These are phyloP conservation scores for Nemotelus pantherinus DNA, from an alignment of 2,888 invertebrate genomes.

Conservation along the genomic window DNA sequence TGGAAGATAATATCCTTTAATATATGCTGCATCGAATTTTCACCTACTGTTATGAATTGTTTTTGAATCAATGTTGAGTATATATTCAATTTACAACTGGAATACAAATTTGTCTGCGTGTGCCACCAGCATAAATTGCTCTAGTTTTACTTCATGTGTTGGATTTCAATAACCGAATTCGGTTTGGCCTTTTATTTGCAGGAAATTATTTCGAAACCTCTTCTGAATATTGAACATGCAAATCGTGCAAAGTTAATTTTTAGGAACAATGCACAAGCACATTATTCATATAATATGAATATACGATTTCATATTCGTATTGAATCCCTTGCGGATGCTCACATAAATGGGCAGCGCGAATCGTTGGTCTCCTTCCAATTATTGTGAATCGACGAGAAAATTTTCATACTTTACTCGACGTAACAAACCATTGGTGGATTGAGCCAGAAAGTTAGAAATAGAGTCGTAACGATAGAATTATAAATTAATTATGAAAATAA, in stretches of 20 bases:
- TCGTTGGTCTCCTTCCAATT: no score
- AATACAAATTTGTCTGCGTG: background rate
- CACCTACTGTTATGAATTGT: no score
- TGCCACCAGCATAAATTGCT: background rate
- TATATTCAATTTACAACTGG: no score
- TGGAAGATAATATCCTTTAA: no score
- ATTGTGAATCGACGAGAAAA: background rate
- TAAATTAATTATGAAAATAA: constrained; percentile 38
- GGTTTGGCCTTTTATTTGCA: constrained; percentile 34
- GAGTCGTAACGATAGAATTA: constrained; percentile 16
- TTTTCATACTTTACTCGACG: constrained; percentile 8
- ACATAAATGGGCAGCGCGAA: no score
- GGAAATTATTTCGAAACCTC: constrained; percentile 23
- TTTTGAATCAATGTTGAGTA: no score
- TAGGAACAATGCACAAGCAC: background rate
- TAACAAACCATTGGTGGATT: constrained; percentile 4
- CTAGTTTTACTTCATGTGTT: background rate
- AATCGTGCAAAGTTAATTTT: constrained; percentile 9
- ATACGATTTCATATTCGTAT: no score
- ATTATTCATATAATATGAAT: no score
- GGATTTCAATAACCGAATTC: constrained; percentile 25
- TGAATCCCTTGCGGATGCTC: no score
- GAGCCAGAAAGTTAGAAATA: constrained; percentile 25
- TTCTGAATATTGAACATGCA: constrained; percentile 10
- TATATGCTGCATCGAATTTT: no score